These are phyloP conservation scores for Crepidodera aurea DNA, from an alignment of 2,888 invertebrate species.

Conservation along the genomic window DNA sequence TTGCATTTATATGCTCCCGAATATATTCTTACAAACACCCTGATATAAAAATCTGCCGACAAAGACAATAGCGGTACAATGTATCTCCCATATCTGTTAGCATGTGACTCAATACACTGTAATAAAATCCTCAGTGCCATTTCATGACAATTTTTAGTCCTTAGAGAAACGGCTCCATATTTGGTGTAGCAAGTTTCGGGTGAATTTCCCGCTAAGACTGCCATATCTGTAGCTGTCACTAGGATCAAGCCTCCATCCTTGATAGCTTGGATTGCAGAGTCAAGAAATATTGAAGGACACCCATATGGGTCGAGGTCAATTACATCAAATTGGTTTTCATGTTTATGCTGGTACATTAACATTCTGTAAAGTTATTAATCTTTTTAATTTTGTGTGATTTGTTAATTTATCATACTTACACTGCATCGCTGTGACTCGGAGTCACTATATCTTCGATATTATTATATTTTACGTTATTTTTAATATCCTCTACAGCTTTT, in stretches of 20 bases:
- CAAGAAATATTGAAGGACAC: slow-evolving; percentile 91
- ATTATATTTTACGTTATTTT: slow-evolving; percentile 80
- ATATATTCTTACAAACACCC: slow-evolving; percentile 88
- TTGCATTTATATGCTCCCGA: slow-evolving; percentile 87
- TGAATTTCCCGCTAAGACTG: slow-evolving; percentile 92
- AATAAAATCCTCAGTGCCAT: slow-evolving; percentile 94
- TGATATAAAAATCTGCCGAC: slow-evolving; percentile 95
- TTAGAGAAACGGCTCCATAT: slow-evolving; percentile 90
- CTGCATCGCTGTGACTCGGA: slow-evolving; percentile 86
- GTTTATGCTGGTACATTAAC: slow-evolving; percentile 83
- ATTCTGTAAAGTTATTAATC: slow-evolving; percentile 77
- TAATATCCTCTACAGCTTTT: slow-evolving; percentile 87
- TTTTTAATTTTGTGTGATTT: too few species aligned
- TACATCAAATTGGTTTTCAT: slow-evolving; percentile 77
- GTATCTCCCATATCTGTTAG: slow-evolving; percentile 91
- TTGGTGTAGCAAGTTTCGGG: slow-evolving; percentile 92
- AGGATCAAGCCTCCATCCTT: slow-evolving; percentile 86
- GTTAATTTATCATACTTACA: too few species aligned
- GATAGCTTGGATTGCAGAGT: slow-evolving; percentile 84
- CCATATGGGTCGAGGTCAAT: slow-evolving; percentile 99
- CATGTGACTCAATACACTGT: slow-evolving; percentile 89
- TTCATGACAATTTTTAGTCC: slow-evolving; percentile 92
- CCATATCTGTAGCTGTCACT: slow-evolving; percentile 98
- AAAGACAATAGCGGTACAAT: slow-evolving; percentile 90
- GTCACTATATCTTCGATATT: slow-evolving; percentile 76